phyloP scores from a whole-genome alignment of 2,797 vertebrate species.

The Eptatretus atami region DNA sequence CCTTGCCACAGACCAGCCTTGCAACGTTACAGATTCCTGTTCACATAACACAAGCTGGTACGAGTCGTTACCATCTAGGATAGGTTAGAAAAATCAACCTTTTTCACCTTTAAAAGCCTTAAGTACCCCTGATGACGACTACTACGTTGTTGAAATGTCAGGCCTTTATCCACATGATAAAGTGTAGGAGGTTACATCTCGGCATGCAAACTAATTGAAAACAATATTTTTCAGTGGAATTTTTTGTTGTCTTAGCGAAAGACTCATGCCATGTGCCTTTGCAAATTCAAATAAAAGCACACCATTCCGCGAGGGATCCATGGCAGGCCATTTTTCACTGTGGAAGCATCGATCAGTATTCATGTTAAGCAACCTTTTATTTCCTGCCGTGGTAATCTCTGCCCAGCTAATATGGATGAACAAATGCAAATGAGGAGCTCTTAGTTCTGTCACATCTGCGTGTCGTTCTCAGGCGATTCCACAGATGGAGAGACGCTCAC shows the following conservation, averaged over 20 bases:
- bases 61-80: constrained; percentile 13
- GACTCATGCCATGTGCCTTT: too few species aligned
- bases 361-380: too few species aligned
- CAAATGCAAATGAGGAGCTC: neutral
- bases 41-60: constrained; percentile 84
- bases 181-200: neutral
- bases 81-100: neutral
- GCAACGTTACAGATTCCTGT: constrained; percentile 70
- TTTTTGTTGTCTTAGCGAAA: too few species aligned
- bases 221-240: too few species aligned
- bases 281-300: too few species aligned
- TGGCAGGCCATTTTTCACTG: too few species aligned
- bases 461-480: constrained; percentile 25
- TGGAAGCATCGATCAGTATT: too few species aligned
- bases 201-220: too few species aligned
- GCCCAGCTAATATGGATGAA: neutral
- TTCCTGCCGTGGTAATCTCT: too few species aligned
- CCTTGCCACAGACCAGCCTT: constrained; percentile 25
- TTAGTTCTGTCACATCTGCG: constrained; percentile 12
- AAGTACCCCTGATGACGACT: neutral
- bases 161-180: neutral
- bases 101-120: neutral
- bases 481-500: constrained; percentile 59
- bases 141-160: neutral
- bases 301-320: too few species aligned